phyloP scores from a whole-genome alignment of 2,797 vertebrate genomes.

The Rhinichthys osculus region DNA sequence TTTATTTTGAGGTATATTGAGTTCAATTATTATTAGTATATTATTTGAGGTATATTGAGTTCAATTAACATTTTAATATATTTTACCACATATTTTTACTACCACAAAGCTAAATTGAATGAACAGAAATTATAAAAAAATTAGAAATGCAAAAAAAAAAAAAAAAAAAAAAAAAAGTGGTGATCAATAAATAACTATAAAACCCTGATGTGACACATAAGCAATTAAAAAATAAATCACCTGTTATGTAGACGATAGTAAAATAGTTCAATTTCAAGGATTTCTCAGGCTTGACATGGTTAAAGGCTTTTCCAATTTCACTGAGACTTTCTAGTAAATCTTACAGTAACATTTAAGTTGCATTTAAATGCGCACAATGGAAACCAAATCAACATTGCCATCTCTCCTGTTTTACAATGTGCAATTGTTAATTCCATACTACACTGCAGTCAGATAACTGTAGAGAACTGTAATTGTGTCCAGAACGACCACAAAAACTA shows the following conservation, averaged over 20 bases:
- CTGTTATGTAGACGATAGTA: neutral
- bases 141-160: neutral
- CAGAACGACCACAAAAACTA: constrained; percentile 4
- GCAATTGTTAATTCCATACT: neutral
- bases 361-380: neutral
- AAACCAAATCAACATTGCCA: constrained; percentile 8
- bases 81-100: neutral
- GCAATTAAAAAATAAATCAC: neutral
- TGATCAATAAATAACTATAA: neutral
- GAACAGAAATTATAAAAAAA: neutral
- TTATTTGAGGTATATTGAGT: neutral
- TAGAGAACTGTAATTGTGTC: constrained; percentile 7
- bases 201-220: neutral
- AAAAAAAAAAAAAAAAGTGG: neutral
- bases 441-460: neutral
- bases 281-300: neutral
- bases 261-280: neutral
- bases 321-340: neutral
- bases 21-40: neutral
- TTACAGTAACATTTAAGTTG: neutral
- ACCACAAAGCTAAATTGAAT: neutral
- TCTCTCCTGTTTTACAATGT: constrained; percentile 22
- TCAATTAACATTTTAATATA: neutral
- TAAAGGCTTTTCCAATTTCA: neutral
- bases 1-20: neutral